Evolutionary conservation across 1,140 invertebrate genomes (phyloP).

Genomic region (Pseudachorutes palmiensis): DNA sequence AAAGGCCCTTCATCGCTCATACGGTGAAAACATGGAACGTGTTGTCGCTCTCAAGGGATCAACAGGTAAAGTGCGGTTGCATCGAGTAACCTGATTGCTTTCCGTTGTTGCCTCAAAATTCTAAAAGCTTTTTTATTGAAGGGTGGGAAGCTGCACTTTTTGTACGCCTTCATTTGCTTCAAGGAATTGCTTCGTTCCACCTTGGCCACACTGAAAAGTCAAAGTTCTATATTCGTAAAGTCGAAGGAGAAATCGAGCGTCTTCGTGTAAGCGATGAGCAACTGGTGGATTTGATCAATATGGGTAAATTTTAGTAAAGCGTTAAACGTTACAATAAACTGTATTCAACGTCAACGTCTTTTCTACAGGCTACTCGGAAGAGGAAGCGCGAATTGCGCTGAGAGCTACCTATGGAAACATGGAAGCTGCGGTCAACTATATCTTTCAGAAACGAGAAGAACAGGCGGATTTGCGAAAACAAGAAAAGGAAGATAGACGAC

Average conservation of each 20-base stretch:
- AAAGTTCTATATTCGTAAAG: conserved; percentile 49
- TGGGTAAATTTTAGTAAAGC: conserved; percentile 44
- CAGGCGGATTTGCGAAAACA: conserved; percentile 47
- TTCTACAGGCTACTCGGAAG: conserved; percentile 51
- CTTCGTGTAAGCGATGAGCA: conserved; percentile 55
- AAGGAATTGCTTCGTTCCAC: conserved; percentile 67
- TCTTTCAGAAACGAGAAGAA: conserved; percentile 51
- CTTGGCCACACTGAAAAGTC: conserved; percentile 57
- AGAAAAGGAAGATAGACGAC: conserved; percentile 47
- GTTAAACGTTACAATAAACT: not conserved
- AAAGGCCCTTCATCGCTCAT: conserved; percentile 55
- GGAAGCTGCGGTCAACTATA: conserved; percentile 54
- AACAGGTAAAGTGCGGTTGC: conserved; percentile 43
- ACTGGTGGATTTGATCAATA: conserved; percentile 49
- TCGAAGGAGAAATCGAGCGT: conserved; percentile 51
- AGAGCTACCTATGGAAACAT: conserved; percentile 54
- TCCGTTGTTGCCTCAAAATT: not conserved
- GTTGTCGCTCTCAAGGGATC: conserved; percentile 59
- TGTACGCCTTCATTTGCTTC: conserved; percentile 64
- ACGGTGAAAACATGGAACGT: conserved; percentile 61
- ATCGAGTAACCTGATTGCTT: not conserved
- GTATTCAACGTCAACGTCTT: conserved; percentile 2
- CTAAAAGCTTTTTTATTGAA: conserved; percentile 40
- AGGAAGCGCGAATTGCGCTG: conserved; percentile 57
- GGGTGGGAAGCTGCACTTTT: conserved; percentile 62